phyloP scores from a whole-genome alignment of 2,888 invertebrate species.

The Hymenopus coronatus region DNA sequence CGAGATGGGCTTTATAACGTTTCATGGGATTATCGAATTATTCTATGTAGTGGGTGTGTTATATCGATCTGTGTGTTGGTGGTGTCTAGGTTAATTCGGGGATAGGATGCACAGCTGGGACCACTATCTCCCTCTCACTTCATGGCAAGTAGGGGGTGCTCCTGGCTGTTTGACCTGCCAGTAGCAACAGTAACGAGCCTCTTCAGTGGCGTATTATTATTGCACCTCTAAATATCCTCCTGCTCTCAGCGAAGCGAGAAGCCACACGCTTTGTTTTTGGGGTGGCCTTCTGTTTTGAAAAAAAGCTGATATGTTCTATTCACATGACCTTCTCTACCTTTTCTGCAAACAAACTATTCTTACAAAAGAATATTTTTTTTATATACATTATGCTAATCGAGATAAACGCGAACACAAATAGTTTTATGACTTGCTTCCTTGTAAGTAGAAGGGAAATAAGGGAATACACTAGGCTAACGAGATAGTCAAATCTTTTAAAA shows the following conservation, averaged over 20 bases:
- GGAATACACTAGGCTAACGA: too few species aligned
- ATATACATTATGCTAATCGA: too few species aligned
- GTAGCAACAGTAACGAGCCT: not conserved
- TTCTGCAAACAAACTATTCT: too few species aligned
- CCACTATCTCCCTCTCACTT: not conserved
- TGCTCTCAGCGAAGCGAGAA: not conserved
- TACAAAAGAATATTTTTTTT: too few species aligned
- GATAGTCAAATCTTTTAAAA: too few species aligned
- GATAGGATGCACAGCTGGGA: slow-evolving; percentile 22
- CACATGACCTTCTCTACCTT: too few species aligned
- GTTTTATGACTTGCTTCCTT: too few species aligned
- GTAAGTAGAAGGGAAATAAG: too few species aligned
- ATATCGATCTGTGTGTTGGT: slow-evolving; percentile 13
- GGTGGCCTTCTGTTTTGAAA: too few species aligned
- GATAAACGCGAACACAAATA: too few species aligned
- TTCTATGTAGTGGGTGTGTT: slow-evolving; percentile 13
- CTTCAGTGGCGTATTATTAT: slow-evolving; percentile 11
- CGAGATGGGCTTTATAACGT: slow-evolving; percentile 13
- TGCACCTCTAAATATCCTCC: not conserved
- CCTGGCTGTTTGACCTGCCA: slow-evolving; percentile 19
- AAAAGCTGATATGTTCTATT: too few species aligned
- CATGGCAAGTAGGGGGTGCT: not conserved
- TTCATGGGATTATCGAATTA: slow-evolving; percentile 22
- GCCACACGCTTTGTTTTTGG: too few species aligned
- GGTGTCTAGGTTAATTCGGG: slow-evolving; percentile 21